Conservation (phyloP, 1,140 invertebrate species). For the Phymastichus coffea region DNA sequence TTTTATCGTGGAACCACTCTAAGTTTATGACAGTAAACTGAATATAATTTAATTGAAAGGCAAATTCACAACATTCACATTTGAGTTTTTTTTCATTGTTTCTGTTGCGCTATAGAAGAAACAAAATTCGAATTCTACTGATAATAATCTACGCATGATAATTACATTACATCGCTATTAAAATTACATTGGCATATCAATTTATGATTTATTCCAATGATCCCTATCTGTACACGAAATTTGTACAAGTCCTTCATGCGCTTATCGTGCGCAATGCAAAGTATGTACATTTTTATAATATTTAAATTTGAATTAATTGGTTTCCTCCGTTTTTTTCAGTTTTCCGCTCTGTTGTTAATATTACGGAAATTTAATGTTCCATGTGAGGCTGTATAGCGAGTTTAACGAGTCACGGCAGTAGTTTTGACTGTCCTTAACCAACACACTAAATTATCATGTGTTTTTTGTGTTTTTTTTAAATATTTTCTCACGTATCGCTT, state of each 20-base stretch:
- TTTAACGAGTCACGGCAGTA: slow-evolving; percentile 6
- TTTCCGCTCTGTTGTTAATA: slow-evolving; percentile 9
- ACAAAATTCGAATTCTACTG: slow-evolving; percentile 5
- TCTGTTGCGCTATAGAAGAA: slow-evolving; percentile 14
- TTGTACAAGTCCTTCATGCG: slow-evolving; percentile 16
- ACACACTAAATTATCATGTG: slow-evolving; percentile 9
- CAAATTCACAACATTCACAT: slow-evolving; percentile 3
- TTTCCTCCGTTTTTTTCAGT: neutral
- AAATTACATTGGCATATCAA: slow-evolving; percentile 17
- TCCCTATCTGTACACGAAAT: slow-evolving; percentile 14
- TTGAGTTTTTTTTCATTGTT: neutral
- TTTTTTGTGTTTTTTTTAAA: too few species aligned
- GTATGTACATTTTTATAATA: slow-evolving; percentile 30
- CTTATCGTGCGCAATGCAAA: slow-evolving; percentile 9
- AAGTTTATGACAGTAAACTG: too few species aligned
- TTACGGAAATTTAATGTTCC: neutral
- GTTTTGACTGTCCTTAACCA: neutral
- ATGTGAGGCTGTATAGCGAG: neutral
- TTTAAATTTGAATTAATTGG: neutral
- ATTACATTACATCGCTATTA: slow-evolving; percentile 21
- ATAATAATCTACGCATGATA: slow-evolving; percentile 20
- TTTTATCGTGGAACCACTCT: too few species aligned
- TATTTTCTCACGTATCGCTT: too few species aligned
- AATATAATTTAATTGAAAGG: neutral
- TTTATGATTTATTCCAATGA: slow-evolving; percentile 2